Evolutionary conservation across 2,888 invertebrate species (phyloP).

Genomic region (Balanococcus diminutus): DNA sequence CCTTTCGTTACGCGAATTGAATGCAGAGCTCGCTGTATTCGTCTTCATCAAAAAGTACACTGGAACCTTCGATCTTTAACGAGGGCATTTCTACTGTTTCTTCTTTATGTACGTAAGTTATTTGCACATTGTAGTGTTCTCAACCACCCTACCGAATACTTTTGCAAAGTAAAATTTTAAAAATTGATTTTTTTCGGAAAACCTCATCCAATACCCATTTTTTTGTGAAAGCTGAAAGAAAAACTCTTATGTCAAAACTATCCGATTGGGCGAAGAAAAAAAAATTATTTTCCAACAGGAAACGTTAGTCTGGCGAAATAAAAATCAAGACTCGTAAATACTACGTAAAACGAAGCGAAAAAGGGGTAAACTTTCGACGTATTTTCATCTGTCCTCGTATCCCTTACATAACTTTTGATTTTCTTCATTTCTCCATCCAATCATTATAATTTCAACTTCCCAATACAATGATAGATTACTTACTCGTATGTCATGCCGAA

Average conservation of each 20-base stretch:
- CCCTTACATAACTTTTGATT: neutral
- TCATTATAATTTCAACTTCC: constrained; percentile 1
- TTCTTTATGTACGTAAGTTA: no score
- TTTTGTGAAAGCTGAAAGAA: neutral
- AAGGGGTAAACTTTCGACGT: neutral
- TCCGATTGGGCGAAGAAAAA: neutral
- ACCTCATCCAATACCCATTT: no score
- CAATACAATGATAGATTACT: constrained; percentile 24
- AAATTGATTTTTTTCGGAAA: neutral
- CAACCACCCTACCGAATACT: neutral
- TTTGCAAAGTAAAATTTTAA: neutral
- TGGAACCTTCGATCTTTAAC: neutral
- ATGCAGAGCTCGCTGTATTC: neutral
- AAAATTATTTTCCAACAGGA: neutral
- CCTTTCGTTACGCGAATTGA: neutral
- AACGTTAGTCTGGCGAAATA: neutral
- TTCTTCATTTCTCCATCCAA: neutral
- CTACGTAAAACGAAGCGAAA: neutral
- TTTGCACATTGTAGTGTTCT: no score
- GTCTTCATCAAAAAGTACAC: neutral
- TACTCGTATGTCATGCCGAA: neutral
- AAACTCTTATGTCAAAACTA: neutral
- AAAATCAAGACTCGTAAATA: neutral
- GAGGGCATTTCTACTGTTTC: no score
- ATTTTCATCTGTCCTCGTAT: neutral